Percentiles rank a stretch among this genome's conserved stretches.
These are phyloP conservation scores for Eupsittula cactorum DNA, from an alignment of 2,113 vertebrate genomes.

Conservation along the genomic window DNA sequence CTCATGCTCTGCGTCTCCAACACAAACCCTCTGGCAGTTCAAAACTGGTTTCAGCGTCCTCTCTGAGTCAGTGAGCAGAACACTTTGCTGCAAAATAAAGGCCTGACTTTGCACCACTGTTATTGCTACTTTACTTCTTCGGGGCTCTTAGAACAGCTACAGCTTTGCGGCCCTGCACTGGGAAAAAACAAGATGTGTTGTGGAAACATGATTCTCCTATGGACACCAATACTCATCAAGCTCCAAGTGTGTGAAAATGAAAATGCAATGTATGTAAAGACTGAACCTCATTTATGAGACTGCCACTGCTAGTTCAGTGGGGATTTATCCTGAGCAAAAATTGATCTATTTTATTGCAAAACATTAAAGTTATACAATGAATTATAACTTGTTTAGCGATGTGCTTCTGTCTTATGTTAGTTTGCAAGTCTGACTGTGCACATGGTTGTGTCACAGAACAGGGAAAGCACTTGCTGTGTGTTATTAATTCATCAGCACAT, in stretches of 20 bases:
- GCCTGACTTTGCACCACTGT: neutral
- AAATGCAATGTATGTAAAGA: neutral
- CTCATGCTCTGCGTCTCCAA: neutral
- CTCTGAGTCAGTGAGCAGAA: constrained; percentile 1
- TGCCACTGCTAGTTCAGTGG: neutral
- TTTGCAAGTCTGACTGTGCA: neutral
- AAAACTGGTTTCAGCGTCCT: neutral
- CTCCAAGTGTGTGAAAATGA: neutral
- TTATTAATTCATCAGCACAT: neutral
- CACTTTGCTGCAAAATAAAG: neutral
- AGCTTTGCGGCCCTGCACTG: neutral
- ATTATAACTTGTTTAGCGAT: neutral
- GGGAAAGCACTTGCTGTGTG: neutral
- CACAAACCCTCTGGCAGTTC: constrained; percentile 23
- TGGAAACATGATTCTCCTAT: neutral
- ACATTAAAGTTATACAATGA: neutral
- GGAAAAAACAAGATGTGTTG: neutral
- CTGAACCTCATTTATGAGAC: neutral
- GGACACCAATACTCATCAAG: neutral
- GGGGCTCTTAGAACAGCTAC: neutral
- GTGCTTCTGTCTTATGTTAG: neutral
- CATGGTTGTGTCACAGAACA: neutral
- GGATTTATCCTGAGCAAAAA: neutral
- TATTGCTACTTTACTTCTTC: neutral
- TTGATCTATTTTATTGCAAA: neutral